phyloP scores from a whole-genome alignment of 2,888 invertebrate species.

The Athalia circularis region DNA sequence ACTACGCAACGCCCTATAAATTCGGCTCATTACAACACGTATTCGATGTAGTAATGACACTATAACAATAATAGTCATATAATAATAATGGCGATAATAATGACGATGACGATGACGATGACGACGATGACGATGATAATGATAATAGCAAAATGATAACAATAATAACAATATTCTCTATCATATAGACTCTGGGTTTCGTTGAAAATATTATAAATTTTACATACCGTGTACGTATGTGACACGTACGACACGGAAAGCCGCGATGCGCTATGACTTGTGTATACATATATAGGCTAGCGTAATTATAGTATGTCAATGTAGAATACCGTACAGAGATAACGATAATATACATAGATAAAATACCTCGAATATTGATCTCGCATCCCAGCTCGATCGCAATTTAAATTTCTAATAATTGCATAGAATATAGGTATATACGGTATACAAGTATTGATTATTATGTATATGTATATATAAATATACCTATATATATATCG shows the following conservation, averaged over 20 bases:
- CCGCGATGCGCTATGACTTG: neutral
- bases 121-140: neutral
- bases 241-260: neutral
- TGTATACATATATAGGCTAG: neutral
- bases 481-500: conserved; percentile 10
- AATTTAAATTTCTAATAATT: neutral
- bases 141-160: neutral
- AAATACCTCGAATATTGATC: neutral
- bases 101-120: neutral
- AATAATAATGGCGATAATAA: neutral
- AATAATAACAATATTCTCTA: neutral
- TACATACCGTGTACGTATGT: neutral
- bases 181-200: neutral
- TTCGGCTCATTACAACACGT: no score
- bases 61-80: neutral
- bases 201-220: neutral
- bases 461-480: conserved; percentile 15
- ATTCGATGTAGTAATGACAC: conserved; percentile 1
- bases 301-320: neutral
- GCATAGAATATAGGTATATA: neutral
- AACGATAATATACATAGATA: no score
- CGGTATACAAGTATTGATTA: neutral
- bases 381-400: neutral
- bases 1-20: no score
- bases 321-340: neutral